Evolutionary conservation across 2,113 vertebrate genomes (phyloP).

Genomic region (Epinephelus cyanopodus): DNA sequence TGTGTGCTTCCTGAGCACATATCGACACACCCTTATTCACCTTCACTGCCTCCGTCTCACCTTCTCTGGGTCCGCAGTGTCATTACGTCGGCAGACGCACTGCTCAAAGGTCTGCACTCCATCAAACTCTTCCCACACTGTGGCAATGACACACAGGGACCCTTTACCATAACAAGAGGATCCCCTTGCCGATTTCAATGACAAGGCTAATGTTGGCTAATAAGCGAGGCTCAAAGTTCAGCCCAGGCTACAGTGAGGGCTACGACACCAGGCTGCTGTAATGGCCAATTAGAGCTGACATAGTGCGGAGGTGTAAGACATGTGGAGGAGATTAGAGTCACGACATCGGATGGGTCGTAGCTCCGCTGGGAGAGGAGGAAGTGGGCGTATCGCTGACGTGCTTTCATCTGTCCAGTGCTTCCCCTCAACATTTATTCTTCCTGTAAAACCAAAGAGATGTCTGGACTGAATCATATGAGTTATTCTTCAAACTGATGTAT

Average conservation of each 20-base stretch:
- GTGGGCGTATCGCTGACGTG: background rate
- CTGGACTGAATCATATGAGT: background rate
- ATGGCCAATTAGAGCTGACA: slow-evolving; percentile 67
- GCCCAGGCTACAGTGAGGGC: background rate
- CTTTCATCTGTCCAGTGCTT: slow-evolving; percentile 36
- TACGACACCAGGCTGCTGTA: slow-evolving; percentile 2
- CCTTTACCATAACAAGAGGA: background rate
- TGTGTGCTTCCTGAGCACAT: background rate
- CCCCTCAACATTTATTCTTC: background rate
- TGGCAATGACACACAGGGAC: background rate
- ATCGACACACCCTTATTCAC: background rate
- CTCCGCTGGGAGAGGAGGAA: slow-evolving; percentile 16
- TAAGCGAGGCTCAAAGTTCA: slow-evolving; percentile 43
- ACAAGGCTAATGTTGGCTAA: slow-evolving; percentile 48
- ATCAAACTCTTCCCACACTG: background rate
- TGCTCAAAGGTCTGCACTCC: slow-evolving; percentile 1
- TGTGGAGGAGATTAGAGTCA: slow-evolving; percentile 49
- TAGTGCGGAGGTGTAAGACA: slow-evolving; percentile 25
- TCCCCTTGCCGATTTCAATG: background rate
- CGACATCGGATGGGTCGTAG: background rate
- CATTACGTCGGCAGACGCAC: background rate
- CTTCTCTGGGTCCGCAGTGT: background rate
- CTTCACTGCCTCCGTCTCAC: background rate
- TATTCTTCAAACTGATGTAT: background rate
- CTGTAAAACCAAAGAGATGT: background rate